Evolutionary conservation across 2,113 vertebrate species (phyloP), one percentile per base, ranked within the genome.

Genomic region (Gulo gulo): DNA sequence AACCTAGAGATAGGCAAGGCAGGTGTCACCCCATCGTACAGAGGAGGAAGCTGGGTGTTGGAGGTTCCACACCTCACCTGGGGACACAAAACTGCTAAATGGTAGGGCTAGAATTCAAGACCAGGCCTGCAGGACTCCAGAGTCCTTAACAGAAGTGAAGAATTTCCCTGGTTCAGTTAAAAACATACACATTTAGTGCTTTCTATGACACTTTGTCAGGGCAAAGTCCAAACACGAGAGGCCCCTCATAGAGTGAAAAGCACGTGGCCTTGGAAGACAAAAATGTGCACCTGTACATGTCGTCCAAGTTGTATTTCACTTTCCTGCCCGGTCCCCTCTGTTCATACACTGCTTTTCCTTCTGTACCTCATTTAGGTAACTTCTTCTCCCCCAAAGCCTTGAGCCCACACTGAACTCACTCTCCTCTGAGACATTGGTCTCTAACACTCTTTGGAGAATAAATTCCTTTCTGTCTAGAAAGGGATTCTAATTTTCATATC

Each of bases 231-330:
- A 50, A 91, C 42, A 42, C 0, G 0, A 82, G 47, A 91, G 3
- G 18, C 14, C 15, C 59, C 12, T 1, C 14, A 3, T 7, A 29
- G 31, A n/a, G 18, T 4, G 45, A 71, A 71, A 71, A 81, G 50
- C 42, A 55, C 0, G 4, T 34, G 82, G 20, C 47, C 18, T 36
- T 39, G 36, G 23, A 52, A 79, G 14, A 31, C 89, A 89, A 84
- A 92, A 34, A 34, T 31, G 24, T 7, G 0, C 10, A 2, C 1
- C 1, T 29, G 4, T 52, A 34, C 24, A 14, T 0, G 2, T 14
- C 29, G 2, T 74, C 73, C 26, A 47, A 87, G 42, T 21, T 0
- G 0, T 47, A 26, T 10, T 69, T 50, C 52, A 23, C 11, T 36
- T 34, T 7, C 59, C 76, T 13, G 7, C 24, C 31, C 0, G 3